phyloP scores from a whole-genome alignment of 2,888 invertebrate genomes.

The Lithophane leautieri region DNA sequence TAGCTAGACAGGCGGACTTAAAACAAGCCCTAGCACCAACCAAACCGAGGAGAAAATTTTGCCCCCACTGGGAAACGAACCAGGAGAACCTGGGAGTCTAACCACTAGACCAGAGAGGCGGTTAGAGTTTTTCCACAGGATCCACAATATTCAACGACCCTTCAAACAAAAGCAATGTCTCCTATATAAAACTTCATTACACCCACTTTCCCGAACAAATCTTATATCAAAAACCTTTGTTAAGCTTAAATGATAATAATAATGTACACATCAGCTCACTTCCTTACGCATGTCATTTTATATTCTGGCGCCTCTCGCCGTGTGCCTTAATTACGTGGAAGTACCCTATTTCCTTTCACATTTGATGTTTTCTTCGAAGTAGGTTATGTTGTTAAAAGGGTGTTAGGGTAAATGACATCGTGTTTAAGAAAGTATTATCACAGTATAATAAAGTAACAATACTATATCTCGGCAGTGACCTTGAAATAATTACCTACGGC shows the following conservation, averaged over 20 bases:
- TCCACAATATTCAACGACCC: not conserved
- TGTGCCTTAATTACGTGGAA: slow-evolving; percentile 48
- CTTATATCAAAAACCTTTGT: slow-evolving; percentile 17
- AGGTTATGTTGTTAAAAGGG: slow-evolving; percentile 47
- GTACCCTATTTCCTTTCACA: slow-evolving; percentile 49
- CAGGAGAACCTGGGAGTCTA: too few relatives aligned
- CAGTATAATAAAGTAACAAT: too few relatives aligned
- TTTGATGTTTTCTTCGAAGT: slow-evolving; percentile 40
- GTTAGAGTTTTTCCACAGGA: too few relatives aligned
- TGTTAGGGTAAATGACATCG: not conserved
- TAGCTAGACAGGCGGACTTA: too few relatives aligned
- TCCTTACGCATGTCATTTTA: slow-evolving; percentile 45
- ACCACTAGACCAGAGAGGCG: too few relatives aligned
- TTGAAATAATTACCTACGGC: too few relatives aligned
- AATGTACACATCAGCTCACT: slow-evolving; percentile 16
- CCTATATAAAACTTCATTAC: not conserved
- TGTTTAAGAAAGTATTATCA: not conserved
- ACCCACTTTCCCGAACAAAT: slow-evolving; percentile 16
- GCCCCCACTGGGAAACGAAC: too few relatives aligned
- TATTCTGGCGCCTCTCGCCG: slow-evolving; percentile 29
- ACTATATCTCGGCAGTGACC: too few relatives aligned
- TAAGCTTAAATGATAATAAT: slow-evolving; percentile 24
- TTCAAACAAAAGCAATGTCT: not conserved
- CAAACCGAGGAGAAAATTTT: too few relatives aligned
- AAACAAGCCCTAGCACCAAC: too few relatives aligned